Evolutionary conservation across 2,797 vertebrate genomes (phyloP).

Genomic region (Pelochelys cantorii): DNA sequence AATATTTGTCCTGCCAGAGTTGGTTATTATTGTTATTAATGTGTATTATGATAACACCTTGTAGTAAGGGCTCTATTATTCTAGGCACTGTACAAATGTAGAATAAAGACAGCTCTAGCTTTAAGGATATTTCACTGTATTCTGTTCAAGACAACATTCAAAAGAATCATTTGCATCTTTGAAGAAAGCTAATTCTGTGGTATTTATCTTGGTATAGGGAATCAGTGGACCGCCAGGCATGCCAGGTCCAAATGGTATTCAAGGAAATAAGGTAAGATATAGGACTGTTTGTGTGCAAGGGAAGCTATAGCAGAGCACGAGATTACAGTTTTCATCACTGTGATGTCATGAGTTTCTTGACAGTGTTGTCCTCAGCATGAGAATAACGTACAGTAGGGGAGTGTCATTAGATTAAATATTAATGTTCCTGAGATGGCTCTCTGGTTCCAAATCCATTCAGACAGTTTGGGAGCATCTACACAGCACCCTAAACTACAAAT

Average conservation of each 20-base stretch:
- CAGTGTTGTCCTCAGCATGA: background rate
- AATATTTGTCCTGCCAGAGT: background rate
- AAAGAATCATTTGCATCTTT: background rate
- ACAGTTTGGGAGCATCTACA: background rate
- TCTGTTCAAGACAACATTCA: background rate
- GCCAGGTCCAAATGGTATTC: slow-evolving; percentile 83
- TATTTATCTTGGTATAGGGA: slow-evolving; percentile 81
- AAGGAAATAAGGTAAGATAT: slow-evolving; percentile 88
- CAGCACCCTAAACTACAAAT: too few relatives aligned
- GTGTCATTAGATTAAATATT: accelerated
- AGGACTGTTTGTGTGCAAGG: background rate
- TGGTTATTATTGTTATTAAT: background rate
- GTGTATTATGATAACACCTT: background rate
- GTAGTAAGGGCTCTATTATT: background rate
- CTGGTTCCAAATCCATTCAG: background rate
- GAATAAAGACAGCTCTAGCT: background rate
- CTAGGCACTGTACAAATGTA: background rate
- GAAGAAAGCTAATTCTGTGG: slow-evolving; percentile 52
- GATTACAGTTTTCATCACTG: background rate
- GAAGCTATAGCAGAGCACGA: background rate
- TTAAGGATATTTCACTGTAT: background rate
- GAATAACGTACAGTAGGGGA: background rate
- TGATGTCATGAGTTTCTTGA: background rate
- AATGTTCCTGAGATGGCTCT: background rate
- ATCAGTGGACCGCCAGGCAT: slow-evolving; percentile 85